phyloP scores from a whole-genome alignment of 2,888 invertebrate species.

The Metacarcinus magister region DNA sequence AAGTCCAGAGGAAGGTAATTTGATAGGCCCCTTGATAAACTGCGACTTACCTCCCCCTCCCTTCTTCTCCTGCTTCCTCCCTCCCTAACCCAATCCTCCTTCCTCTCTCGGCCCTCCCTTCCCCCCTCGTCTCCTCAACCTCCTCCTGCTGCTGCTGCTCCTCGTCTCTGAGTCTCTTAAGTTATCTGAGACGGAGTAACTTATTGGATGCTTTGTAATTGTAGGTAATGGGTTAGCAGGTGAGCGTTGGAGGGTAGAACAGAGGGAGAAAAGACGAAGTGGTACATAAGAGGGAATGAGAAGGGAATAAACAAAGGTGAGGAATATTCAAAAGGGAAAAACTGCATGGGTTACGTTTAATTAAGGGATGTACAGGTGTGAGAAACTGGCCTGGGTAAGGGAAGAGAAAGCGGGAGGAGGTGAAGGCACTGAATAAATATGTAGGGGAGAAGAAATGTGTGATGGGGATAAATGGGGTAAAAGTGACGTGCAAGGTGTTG shows the following conservation, averaged over 20 bases:
- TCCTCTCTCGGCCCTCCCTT: background rate
- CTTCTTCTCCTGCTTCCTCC: background rate
- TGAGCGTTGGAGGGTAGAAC: background rate
- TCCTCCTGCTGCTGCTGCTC: background rate
- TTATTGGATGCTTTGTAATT: constrained; percentile 13
- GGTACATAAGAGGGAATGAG: background rate
- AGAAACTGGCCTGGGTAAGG: background rate
- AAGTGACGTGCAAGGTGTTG: background rate
- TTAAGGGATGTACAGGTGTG: background rate
- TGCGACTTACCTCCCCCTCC: background rate
- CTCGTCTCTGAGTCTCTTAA: background rate
- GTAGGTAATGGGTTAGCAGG: background rate
- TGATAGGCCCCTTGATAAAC: background rate
- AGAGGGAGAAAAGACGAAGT: background rate
- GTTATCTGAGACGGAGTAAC: background rate
- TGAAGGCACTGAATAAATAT: background rate
- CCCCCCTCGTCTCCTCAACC: background rate
- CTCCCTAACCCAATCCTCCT: too few species aligned
- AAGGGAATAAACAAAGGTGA: background rate
- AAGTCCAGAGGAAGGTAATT: background rate
- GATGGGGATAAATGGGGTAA: background rate
- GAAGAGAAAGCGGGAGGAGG: background rate
- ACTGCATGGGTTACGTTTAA: background rate
- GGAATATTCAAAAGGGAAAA: background rate
- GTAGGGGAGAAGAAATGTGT: background rate